phyloP scores from a whole-genome alignment of 2,888 invertebrate species.

The Serripes groenlandicus region DNA sequence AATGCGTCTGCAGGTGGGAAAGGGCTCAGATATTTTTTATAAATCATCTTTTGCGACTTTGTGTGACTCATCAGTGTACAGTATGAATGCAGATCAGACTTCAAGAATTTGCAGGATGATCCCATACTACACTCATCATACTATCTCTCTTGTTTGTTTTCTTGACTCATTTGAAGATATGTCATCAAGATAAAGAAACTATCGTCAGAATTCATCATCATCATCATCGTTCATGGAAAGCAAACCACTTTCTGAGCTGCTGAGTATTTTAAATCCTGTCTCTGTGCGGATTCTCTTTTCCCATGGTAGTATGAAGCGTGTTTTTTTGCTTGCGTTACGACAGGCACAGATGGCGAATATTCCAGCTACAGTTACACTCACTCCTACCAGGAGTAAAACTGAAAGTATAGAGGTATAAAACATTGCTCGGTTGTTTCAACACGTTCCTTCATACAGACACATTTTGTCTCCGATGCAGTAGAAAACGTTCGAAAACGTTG shows the following conservation, averaged over 20 bases:
- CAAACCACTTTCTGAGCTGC: conserved; percentile 3
- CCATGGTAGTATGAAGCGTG: conserved; percentile 36
- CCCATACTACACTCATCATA: too few species aligned
- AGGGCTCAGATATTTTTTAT: background rate
- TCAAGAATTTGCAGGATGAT: too few species aligned
- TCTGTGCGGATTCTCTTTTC: conserved; percentile 21
- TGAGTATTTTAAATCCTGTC: conserved; percentile 15
- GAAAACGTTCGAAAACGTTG: too few species aligned
- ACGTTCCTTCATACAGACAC: too few species aligned
- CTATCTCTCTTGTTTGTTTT: too few species aligned
- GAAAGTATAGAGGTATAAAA: too few species aligned
- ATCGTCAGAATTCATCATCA: conserved; percentile 6
- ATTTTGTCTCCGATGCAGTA: too few species aligned
- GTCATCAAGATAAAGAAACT: background rate
- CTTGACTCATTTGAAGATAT: too few species aligned
- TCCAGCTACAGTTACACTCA: conserved; percentile 50
- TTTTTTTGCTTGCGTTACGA: conserved; percentile 49
- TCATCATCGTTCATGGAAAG: conserved; percentile 24
- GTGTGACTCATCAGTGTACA: too few species aligned
- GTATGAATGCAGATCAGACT: too few species aligned
- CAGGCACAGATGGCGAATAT: conserved; percentile 63
- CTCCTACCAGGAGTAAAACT: conserved; percentile 60
- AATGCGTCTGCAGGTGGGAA: background rate
- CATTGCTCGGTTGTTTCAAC: too few species aligned
- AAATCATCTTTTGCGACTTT: too few species aligned